Evolutionary conservation across 2,888 invertebrate genomes (phyloP).

Genomic region (Drosophila nigricruria): DNA sequence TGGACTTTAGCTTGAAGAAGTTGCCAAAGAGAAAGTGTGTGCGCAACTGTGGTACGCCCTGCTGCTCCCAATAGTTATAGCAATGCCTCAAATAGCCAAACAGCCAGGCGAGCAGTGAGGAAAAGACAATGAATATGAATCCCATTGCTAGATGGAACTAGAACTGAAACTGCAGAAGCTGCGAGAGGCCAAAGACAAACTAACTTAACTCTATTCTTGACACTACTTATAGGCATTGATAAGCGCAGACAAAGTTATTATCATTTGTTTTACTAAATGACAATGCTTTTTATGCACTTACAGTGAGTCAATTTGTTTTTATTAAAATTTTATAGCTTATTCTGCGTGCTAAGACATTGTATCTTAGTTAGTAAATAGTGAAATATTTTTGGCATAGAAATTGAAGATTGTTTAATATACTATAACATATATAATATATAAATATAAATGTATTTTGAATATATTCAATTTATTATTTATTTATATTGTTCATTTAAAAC

Average conservation of each 20-base stretch:
- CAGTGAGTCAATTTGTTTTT: not conserved
- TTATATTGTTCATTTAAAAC: too few relatives aligned
- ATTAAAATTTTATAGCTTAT: too few relatives aligned
- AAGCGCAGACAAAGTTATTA: slow-evolving; percentile 9
- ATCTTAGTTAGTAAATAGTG: too few relatives aligned
- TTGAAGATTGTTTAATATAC: too few relatives aligned
- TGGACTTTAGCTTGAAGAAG: slow-evolving; percentile 52
- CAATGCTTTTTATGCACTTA: not conserved
- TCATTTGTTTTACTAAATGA: slow-evolving; percentile 17
- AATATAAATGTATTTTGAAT: too few relatives aligned
- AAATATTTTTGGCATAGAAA: too few relatives aligned
- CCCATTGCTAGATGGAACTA: slow-evolving; percentile 39
- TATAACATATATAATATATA: too few relatives aligned
- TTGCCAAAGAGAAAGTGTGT: slow-evolving; percentile 66
- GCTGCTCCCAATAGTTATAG: slow-evolving; percentile 71
- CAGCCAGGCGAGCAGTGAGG: slow-evolving; percentile 44
- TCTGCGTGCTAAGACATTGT: too few relatives aligned
- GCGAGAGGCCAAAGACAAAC: not conserved
- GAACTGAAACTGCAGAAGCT: not conserved
- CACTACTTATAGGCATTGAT: slow-evolving; percentile 19
- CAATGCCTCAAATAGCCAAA: slow-evolving; percentile 55
- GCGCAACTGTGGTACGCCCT: slow-evolving; percentile 61
- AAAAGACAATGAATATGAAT: slow-evolving; percentile 48
- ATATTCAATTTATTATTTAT: too few relatives aligned
- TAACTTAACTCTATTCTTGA: not conserved